These are phyloP conservation scores for Scylla paramamosain DNA, from an alignment of 1,140 invertebrate genomes.

Conservation along the genomic window DNA sequence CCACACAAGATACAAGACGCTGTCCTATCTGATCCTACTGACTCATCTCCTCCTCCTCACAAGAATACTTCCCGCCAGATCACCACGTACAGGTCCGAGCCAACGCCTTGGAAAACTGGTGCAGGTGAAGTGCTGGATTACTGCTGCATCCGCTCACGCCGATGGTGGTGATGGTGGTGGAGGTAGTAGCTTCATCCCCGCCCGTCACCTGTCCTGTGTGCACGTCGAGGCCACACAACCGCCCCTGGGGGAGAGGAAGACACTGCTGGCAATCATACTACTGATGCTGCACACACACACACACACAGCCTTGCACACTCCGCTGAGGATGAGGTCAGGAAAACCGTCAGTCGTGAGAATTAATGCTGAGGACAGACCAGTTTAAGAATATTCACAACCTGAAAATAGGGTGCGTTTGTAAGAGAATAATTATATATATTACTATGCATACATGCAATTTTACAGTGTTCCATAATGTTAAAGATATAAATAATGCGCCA, in stretches of 20 bases:
- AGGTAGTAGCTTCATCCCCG: neutral
- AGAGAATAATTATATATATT: neutral
- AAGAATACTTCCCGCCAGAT: too few species aligned
- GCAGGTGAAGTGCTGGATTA: too few species aligned
- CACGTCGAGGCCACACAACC: neutral
- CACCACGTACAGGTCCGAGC: too few species aligned
- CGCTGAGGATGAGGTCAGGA: neutral
- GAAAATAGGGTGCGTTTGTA: neutral
- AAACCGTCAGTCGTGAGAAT: neutral
- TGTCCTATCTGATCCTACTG: too few species aligned
- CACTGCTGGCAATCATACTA: neutral
- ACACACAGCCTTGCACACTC: neutral
- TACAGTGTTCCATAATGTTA: neutral
- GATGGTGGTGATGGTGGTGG: neutral
- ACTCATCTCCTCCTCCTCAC: too few species aligned
- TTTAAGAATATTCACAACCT: neutral
- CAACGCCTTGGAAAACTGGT: too few species aligned
- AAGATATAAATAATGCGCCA: neutral
- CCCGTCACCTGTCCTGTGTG: neutral
- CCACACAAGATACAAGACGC: too few species aligned
- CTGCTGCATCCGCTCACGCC: too few species aligned
- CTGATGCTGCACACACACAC: too few species aligned
- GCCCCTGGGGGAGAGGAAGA: neutral
- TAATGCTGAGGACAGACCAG: neutral
- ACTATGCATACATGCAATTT: neutral